These are phyloP conservation scores for Keiferia lycopersicella DNA, from an alignment of 2,888 invertebrate genomes.

Conservation along the genomic window DNA sequence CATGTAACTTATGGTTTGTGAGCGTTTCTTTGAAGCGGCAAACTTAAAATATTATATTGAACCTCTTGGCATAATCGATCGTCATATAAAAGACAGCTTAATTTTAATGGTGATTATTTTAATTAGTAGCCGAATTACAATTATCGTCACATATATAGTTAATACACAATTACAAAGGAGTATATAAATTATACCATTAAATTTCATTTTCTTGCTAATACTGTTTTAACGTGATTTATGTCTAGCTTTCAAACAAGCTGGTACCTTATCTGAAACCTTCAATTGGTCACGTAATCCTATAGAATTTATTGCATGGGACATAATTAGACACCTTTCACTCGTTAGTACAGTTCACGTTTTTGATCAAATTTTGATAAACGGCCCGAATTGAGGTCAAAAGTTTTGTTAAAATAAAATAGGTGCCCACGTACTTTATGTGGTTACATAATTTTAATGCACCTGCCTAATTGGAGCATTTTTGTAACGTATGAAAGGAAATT, in stretches of 20 bases:
- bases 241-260: background rate
- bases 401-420: background rate
- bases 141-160: background rate
- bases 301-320: constrained; percentile 26
- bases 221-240: constrained; percentile 1
- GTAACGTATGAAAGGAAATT: background rate
- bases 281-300: constrained; percentile 30
- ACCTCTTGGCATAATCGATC: background rate
- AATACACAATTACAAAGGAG: background rate
- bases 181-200: constrained; percentile 3
- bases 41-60: background rate
- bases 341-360: constrained; percentile 5
- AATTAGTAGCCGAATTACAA: too few species aligned
- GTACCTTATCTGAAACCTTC: constrained; percentile 19
- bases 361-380: constrained; percentile 27
- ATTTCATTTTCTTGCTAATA: background rate
- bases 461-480: background rate
- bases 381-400: constrained; percentile 16
- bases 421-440: background rate
- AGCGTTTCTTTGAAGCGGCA: background rate
- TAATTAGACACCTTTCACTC: constrained; percentile 42
- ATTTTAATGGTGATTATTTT: too few species aligned
- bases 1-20: constrained; percentile 21
- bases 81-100: too few species aligned
- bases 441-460: constrained; percentile 9